phyloP scores from a whole-genome alignment of 2,113 vertebrate genomes.

The Glaucomys volans region DNA sequence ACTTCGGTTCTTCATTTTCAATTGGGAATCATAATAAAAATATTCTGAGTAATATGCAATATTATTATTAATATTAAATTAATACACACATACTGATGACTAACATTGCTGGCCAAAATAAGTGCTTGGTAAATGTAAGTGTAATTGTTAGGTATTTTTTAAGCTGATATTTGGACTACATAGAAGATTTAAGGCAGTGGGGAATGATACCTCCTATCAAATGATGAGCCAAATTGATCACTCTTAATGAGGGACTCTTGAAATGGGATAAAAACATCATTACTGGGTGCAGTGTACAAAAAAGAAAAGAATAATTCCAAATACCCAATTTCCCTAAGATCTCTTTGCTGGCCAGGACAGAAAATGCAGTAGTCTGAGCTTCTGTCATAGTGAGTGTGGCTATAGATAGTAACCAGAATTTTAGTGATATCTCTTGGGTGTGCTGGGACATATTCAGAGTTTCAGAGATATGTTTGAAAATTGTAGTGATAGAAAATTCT shows the following conservation, averaged over 20 bases:
- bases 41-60: not conserved
- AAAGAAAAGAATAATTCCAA: not conserved
- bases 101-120: not conserved
- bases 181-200: not conserved
- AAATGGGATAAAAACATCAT: not conserved
- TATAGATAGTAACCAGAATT: rapidly evolving
- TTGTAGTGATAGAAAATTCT: not conserved
- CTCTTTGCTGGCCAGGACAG: not conserved
- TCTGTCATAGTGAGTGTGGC: not conserved
- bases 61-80: not conserved
- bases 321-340: not conserved
- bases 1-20: not conserved
- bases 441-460: not conserved
- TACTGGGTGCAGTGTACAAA: not conserved
- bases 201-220: not conserved
- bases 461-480: not conserved
- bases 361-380: not conserved
- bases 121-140: not conserved
- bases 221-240: not conserved
- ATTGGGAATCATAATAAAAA: not conserved
- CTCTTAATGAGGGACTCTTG: not conserved
- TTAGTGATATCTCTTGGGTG: not conserved
- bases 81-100: not conserved
- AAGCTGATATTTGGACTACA: not conserved
- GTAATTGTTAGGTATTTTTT: not conserved